Conservation (phyloP, 1,140 invertebrate species). For the Ceratosolen solmsi region DNA sequence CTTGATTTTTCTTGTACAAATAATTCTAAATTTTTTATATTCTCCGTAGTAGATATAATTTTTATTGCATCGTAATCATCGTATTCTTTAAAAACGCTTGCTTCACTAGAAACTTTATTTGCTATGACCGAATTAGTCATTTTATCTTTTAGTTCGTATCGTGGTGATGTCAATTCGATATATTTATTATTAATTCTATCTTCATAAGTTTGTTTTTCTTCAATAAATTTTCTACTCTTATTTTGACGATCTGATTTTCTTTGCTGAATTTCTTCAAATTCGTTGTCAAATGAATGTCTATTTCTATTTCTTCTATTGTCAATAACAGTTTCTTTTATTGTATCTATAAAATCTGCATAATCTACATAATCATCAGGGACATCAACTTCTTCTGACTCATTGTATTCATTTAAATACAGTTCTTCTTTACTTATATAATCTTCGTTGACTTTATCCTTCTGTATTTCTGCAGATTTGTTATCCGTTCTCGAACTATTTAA, state of each 20-base stretch:
- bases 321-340: background rate
- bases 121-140: constrained; percentile 35
- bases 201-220: background rate
- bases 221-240: constrained; percentile 37
- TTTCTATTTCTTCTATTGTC: constrained; percentile 26
- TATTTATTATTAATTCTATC: constrained; percentile 5
- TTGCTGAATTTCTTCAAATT: constrained; percentile 23
- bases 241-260: constrained; percentile 47
- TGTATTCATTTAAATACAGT: constrained; percentile 32
- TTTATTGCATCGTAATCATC: constrained; percentile 19
- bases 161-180: background rate
- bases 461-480: background rate
- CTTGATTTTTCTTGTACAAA: constrained; percentile 47
- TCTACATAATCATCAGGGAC: constrained; percentile 41
- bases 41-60: background rate
- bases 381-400: constrained; percentile 38
- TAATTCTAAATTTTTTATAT: constrained; percentile 26
- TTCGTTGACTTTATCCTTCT: constrained; percentile 1
- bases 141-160: background rate
- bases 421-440: constrained; percentile 29
- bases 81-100: constrained; percentile 18
- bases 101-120: constrained; percentile 18
- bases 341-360: constrained; percentile 31
- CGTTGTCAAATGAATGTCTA: constrained; percentile 23
- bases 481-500: constrained; percentile 24